Conservation (phyloP, 2,113 vertebrate genomes). For the Sigmodon hispidus region DNA sequence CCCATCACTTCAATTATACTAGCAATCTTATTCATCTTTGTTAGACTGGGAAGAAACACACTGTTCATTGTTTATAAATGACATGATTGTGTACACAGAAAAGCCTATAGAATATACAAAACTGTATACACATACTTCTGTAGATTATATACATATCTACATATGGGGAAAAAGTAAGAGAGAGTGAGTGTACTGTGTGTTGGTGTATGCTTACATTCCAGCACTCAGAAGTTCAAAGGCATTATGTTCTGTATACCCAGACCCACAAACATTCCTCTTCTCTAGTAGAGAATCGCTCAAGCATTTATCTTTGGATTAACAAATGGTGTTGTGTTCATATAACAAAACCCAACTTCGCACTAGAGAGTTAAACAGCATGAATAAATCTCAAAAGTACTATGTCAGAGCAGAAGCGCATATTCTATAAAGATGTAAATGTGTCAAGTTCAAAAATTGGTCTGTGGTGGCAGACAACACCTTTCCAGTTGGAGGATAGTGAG, state of each 20-base stretch:
- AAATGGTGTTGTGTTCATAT: not conserved
- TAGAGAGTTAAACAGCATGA: conserved; percentile 9
- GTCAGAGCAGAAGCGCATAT: not conserved
- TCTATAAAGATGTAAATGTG: not conserved
- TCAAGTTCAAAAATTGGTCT: conserved; percentile 20
- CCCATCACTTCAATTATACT: not conserved
- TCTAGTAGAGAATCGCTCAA: not conserved
- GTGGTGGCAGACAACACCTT: not conserved
- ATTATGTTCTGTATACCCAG: not conserved
- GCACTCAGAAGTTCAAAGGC: not conserved
- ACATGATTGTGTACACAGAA: not conserved
- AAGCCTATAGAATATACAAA: not conserved
- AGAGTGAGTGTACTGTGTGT: not conserved
- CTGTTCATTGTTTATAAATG: not conserved
- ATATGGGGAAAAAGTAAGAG: not conserved
- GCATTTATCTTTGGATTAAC: not conserved
- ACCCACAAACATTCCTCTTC: not conserved
- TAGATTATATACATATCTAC: not conserved
- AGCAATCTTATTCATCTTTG: not conserved
- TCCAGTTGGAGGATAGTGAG: not conserved
- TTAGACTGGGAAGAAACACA: not conserved
- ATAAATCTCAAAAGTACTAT: conserved; percentile 8
- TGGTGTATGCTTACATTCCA: not conserved
- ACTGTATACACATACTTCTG: not conserved
- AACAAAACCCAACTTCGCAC: not conserved